A percentile compares a stretch with the other conserved stretches of the same genome.
Conservation (phyloP, 2,888 invertebrate genomes). For the Eupithecia abbreviata region DNA sequence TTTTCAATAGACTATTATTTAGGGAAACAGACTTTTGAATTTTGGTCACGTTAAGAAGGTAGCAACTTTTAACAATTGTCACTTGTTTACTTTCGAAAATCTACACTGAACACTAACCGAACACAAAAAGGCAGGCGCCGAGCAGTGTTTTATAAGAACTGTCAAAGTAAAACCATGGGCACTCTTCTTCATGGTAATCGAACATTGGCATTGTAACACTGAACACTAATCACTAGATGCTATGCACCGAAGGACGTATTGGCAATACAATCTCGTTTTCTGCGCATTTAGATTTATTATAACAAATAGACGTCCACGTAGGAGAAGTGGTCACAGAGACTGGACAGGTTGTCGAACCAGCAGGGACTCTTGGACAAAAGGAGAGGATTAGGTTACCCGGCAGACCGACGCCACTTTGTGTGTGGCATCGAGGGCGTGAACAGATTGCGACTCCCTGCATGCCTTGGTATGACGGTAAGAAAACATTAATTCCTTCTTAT, state of each 20-base stretch:
- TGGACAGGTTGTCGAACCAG: slow-evolving; percentile 77
- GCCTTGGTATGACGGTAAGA: neutral
- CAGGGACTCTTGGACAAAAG: slow-evolving; percentile 64
- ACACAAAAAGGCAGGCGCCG: slow-evolving; percentile 80
- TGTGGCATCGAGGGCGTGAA: slow-evolving; percentile 70
- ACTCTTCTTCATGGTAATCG: slow-evolving; percentile 75
- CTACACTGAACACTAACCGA: slow-evolving; percentile 69
- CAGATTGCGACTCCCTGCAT: slow-evolving; percentile 37
- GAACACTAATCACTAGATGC: slow-evolving; percentile 52
- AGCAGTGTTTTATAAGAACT: slow-evolving; percentile 80
- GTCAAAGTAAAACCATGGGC: slow-evolving; percentile 82
- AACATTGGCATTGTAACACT: slow-evolving; percentile 54
- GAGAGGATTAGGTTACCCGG: slow-evolving; percentile 64
- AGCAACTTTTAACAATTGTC: neutral
- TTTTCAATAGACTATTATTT: neutral
- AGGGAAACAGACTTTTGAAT: neutral
- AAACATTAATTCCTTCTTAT: no score
- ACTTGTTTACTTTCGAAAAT: neutral
- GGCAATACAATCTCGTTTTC: slow-evolving; percentile 46
- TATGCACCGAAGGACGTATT: slow-evolving; percentile 60
- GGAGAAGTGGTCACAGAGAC: slow-evolving; percentile 71
- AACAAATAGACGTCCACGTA: slow-evolving; percentile 71
- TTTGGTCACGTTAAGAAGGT: neutral
- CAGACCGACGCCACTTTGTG: slow-evolving; percentile 64
- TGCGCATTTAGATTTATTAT: slow-evolving; percentile 61